Base-by-base conservation (phyloP, 2,113 vertebrate species). In the Sinocyclocheilus rhinocerous region DNA sequence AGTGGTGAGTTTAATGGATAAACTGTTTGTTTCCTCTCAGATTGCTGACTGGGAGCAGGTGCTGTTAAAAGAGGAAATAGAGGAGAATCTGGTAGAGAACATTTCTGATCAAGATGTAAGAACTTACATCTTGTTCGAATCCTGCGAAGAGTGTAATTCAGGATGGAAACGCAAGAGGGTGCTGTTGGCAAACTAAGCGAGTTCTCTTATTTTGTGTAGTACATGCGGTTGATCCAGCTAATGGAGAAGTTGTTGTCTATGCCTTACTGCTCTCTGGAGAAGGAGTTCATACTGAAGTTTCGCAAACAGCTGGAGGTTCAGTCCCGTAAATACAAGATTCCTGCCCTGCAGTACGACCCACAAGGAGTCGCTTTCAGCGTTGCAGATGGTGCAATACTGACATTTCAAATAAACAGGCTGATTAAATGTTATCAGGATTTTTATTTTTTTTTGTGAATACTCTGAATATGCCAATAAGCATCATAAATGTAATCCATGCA, bases 11-110 rank as follows among this genome's bases (percentile, higher is more conserved):
- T 81, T 22, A 20, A 59, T 12, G 15, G 63, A 1, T 18, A 13
- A 69, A 69, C 7, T 81, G 26, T 84, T 24, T 85, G 67, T 85
- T 12, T 88, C 65, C 91, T 91, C 42, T 91, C 95, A 99, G 98
- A 84, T 92, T 96, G 87, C 91, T 96, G 59, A 89, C 92, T 90
- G 93, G 95, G 26, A 97, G 95, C 94, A 95, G 97, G 93, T 99
- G 98, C 90, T 99, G 89, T 94, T 92, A 86, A 98, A 97, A 94
- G 96, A 97, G 87, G 97, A 99, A 91, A 92, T 99, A 92, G 97
- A 98, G 92, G 93, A 91, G 90, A 79, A 95, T 91, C 92, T 99
- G 92, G 94, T 97, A 84, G 97, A 99, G 93, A 93, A 92, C 90
- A 92, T 99, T 91, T 96, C 97, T 86, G 90, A 96, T 89, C 87